These are phyloP conservation scores for Camponotus pennsylvanicus DNA, from an alignment of 1,140 invertebrate species.

Conservation along the genomic window DNA sequence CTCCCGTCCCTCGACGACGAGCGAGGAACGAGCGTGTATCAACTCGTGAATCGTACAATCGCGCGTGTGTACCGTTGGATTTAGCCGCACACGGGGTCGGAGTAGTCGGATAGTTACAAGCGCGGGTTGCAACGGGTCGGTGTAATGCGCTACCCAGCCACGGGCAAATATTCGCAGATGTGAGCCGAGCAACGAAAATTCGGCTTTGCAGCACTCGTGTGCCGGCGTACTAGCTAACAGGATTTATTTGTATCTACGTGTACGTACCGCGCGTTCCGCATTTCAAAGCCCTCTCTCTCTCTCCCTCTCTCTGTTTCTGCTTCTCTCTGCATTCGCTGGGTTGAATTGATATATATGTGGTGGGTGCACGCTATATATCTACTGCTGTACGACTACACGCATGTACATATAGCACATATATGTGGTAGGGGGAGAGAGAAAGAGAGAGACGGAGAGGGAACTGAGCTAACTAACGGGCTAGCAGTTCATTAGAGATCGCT, in stretches of 20 bases:
- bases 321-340: background rate
- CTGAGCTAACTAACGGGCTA: conserved; percentile 76
- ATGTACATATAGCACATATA: background rate
- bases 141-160: conserved; percentile 74
- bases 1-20: background rate
- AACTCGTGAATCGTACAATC: conserved; percentile 14
- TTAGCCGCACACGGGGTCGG: background rate
- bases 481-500: conserved; percentile 79
- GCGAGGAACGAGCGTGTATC: conserved; percentile 1
- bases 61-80: conserved; percentile 38
- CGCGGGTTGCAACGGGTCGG: conserved; percentile 48
- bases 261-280: conserved; percentile 55
- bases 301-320: conserved; percentile 16
- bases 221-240: conserved; percentile 71
- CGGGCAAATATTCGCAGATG: conserved; percentile 78
- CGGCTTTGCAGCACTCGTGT: conserved; percentile 71
- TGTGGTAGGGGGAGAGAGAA: background rate
- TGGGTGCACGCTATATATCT: conserved; percentile 43
- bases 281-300: conserved; percentile 49
- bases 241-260: conserved; percentile 77
- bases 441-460: conserved; percentile 35
- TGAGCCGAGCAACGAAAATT: conserved; percentile 73
- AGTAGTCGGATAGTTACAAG: conserved; percentile 6
- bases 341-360: conserved; percentile 29
- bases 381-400: background rate